A percentile compares a stretch with the other conserved stretches of the same genome.
Evolutionary conservation across 2,113 vertebrate species (phyloP).

Genomic region (Brachyistius frenatus): DNA sequence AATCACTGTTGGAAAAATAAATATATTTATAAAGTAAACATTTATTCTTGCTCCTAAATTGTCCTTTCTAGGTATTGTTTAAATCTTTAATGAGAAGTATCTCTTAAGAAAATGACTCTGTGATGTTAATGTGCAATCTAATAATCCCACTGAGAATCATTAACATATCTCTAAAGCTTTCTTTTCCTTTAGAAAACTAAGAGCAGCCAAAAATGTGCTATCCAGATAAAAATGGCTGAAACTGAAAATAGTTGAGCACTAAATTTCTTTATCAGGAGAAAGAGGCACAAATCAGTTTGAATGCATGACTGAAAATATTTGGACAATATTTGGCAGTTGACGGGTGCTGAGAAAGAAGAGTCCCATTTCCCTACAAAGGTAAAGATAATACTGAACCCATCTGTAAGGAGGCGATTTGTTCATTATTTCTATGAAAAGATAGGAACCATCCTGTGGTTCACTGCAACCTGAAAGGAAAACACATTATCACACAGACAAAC

Average conservation of each 20-base stretch:
- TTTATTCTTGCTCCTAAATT: neutral
- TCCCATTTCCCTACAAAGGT: conserved; percentile 27
- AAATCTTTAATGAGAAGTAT: neutral
- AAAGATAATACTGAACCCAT: conserved; percentile 36
- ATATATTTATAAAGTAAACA: neutral
- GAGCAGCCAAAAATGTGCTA: neutral
- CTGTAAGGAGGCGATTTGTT: conserved; percentile 37
- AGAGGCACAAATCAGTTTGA: conserved; percentile 6
- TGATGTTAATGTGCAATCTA: neutral
- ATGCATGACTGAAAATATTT: conserved; percentile 37
- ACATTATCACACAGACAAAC: conserved; percentile 52
- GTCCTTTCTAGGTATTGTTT: conserved; percentile 5
- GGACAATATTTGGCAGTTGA: neutral
- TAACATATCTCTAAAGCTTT: conserved; percentile 2
- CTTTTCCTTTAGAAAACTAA: neutral
- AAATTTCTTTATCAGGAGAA: conserved; percentile 15
- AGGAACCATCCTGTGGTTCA: conserved; percentile 37
- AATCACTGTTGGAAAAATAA: neutral
- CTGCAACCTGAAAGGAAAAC: conserved; percentile 46
- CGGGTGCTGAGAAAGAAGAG: conserved; percentile 33
- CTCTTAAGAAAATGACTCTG: neutral
- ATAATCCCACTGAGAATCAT: conserved; percentile 1
- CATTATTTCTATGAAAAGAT: conserved; percentile 46
- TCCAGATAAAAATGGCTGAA: neutral
- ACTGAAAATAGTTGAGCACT: neutral